Percentiles rank a stretch among this genome's conserved stretches.
These are phyloP conservation scores for Struthidea cinerea DNA, from an alignment of 2,113 vertebrate genomes.

Conservation along the genomic window DNA sequence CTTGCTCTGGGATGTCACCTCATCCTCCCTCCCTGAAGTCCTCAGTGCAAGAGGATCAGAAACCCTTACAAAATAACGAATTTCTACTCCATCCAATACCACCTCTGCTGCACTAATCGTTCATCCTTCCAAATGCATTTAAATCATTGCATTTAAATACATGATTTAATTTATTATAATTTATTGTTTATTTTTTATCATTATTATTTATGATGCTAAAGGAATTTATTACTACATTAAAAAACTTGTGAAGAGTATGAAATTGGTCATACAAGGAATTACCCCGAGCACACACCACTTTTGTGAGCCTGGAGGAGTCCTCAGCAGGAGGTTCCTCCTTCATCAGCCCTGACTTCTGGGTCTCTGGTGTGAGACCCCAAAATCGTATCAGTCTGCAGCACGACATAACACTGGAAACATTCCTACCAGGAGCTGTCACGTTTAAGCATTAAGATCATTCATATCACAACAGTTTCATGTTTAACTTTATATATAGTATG, in stretches of 20 bases:
- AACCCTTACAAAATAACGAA: neutral
- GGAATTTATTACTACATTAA: neutral
- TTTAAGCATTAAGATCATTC: neutral
- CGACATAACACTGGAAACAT: fast-evolving
- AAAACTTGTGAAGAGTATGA: neutral
- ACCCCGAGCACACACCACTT: fast-evolving
- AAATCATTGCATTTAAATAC: neutral
- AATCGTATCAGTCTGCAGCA: neutral
- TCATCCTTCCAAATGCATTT: neutral
- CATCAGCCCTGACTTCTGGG: neutral
- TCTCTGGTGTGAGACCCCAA: neutral
- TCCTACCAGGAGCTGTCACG: neutral
- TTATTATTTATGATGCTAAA: neutral
- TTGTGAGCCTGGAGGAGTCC: neutral
- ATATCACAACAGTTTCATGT: neutral
- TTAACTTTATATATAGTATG: neutral
- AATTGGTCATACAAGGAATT: neutral
- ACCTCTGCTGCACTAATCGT: neutral
- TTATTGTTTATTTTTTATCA: too few relatives aligned
- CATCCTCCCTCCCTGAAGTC: neutral
- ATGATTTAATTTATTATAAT: neutral
- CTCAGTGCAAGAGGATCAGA: neutral
- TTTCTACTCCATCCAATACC: neutral
- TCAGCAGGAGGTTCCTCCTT: neutral
- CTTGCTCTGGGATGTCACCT: neutral